phyloP scores from a whole-genome alignment of 2,113 vertebrate species.

The Chlorocebus sabaeus region DNA sequence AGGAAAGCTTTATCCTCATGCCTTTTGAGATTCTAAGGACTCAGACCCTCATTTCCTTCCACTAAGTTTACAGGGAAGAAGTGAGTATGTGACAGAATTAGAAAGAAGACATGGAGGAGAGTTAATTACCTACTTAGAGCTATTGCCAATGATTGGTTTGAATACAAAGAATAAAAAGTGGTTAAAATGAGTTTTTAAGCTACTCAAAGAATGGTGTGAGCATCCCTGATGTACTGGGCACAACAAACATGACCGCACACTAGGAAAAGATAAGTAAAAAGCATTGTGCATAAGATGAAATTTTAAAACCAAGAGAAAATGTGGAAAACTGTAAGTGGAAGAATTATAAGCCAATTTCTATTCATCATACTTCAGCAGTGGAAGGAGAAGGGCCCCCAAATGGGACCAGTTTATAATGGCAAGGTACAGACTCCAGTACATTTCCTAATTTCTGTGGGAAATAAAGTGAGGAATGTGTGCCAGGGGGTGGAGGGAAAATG shows the following conservation, averaged over 20 bases:
- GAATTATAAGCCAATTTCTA: neutral
- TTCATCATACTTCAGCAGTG: neutral
- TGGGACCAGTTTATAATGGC: neutral
- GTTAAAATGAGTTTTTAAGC: slow-evolving; percentile 31
- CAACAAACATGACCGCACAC: neutral
- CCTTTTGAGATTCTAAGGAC: slow-evolving; percentile 1
- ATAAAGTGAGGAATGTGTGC: neutral
- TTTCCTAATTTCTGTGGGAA: neutral
- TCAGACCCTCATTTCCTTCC: neutral
- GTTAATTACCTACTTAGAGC: neutral
- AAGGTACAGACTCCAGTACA: neutral
- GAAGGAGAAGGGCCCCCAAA: neutral
- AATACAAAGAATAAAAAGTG: slow-evolving; percentile 32
- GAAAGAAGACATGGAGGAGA: slow-evolving; percentile 13
- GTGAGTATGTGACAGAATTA: slow-evolving; percentile 31
- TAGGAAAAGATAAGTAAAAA: slow-evolving; percentile 35
- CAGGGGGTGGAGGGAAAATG: neutral
- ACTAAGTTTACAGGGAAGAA: slow-evolving; percentile 24
- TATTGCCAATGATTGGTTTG: neutral
- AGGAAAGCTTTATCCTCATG: neutral
- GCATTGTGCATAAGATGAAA: neutral
- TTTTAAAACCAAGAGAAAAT: neutral
- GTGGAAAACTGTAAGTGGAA: neutral
- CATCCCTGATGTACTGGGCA: neutral
- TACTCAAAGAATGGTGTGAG: neutral